Evolutionary conservation across 2,113 vertebrate species (phyloP).

Genomic region (Gambusia holbrooki): DNA sequence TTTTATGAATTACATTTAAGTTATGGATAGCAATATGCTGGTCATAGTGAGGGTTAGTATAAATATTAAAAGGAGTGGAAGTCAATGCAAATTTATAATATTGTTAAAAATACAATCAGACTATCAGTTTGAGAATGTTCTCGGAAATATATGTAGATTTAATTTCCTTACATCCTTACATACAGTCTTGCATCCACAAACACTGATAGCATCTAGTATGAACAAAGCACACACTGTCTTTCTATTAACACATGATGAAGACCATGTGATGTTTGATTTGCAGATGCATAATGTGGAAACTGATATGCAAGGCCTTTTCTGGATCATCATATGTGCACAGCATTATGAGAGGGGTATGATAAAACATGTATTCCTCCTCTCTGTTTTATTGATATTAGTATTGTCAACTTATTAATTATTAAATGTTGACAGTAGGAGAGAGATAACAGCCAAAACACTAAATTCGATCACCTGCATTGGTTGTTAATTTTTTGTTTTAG

Average conservation of each 20-base stretch:
- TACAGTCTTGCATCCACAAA: background rate
- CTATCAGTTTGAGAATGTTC: slow-evolving; percentile 12
- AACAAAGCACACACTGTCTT: background rate
- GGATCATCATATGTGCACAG: background rate
- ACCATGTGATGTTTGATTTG: slow-evolving; percentile 23
- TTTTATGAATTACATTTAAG: background rate
- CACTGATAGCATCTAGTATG: background rate
- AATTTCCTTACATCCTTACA: slow-evolving; percentile 8
- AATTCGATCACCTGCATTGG: too few species aligned
- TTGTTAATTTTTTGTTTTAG: too few species aligned
- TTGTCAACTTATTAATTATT: too few species aligned
- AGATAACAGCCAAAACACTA: too few species aligned
- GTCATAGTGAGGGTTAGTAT: too few species aligned
- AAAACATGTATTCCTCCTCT: background rate
- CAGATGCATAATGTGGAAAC: background rate
- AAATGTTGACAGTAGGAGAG: too few species aligned
- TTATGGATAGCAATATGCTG: too few species aligned
- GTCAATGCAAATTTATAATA: background rate
- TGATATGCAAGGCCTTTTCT: background rate
- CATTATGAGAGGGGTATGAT: background rate
- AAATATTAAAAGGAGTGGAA: background rate
- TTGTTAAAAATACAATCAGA: background rate
- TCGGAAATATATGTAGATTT: slow-evolving; percentile 13
- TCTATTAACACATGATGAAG: slow-evolving; percentile 19
- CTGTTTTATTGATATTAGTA: background rate